Base-by-base conservation (phyloP, 2,797 vertebrate genomes). In the Neopelma chrysocephalum region DNA sequence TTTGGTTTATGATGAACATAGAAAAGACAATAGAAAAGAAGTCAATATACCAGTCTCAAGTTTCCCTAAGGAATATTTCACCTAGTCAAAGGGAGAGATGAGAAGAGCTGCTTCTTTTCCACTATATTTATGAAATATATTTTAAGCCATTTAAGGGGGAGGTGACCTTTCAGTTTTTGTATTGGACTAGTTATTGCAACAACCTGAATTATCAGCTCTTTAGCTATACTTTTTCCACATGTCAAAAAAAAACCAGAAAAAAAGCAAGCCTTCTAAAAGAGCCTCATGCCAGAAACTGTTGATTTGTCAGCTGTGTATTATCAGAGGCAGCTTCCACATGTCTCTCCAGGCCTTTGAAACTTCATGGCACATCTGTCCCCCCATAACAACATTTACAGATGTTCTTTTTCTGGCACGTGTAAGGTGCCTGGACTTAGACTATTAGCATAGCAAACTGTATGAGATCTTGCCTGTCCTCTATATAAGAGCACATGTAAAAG, bases 381-480 rank as follows among this genome's bases (percentile, higher is more conserved):
- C 36, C 2, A 1, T 56, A 86, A 91, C 58, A 94, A 42, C 87
- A 75, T 65, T 91, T 83, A 90, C 82, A 96, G 96, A 96, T 88
- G 82, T 71, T 78, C 45, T 65, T 54, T 48, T 81, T 42, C 81
- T 77, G 78, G 57, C 38, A 36, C 4, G 2, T 13, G 43, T 36
- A 85, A 83, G 48, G 47, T 53, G 22, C 80, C 75, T 64, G 57
- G 48, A 71, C 47, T 75, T 60, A 60, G 4, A 17, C 17, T 80
- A 38, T 27, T 40, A 76, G 57, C 60, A 22, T 5, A 64, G 69
- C 42, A 53, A 93, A 12, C 56, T 21, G 21, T 23, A 62, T 50
- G 45, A 88, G 82, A 91, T 61, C 38, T 65, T 88, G n/a, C 29
- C 76, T 72, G 62, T 32, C 9, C 16, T 82, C 42, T 75, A 13